Percentiles rank a stretch among this genome's conserved stretches.
Evolutionary conservation across 1,140 invertebrate genomes (phyloP).

Genomic region (Megathymus violae): DNA sequence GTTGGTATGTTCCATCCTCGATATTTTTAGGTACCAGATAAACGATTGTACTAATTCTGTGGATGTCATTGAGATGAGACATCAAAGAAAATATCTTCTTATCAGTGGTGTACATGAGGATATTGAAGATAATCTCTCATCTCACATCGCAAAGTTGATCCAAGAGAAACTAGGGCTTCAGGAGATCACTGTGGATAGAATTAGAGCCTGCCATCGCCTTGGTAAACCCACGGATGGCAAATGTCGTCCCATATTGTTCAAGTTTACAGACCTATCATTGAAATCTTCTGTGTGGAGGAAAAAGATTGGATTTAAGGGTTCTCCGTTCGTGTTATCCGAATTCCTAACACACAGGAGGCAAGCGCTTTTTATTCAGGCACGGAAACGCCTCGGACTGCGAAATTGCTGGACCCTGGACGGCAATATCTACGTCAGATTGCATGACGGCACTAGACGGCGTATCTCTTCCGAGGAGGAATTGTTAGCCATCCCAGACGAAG

Average conservation of each 20-base stretch:
- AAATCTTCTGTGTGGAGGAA: constrained; percentile 15
- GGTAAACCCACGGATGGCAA: constrained; percentile 6
- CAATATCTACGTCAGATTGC: not conserved
- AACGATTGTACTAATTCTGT: not conserved
- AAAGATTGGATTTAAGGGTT: constrained; percentile 15
- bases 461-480: not conserved
- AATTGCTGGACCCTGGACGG: not conserved
- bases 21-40: too few species aligned
- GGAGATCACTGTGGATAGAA: too few species aligned
- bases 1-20: too few species aligned
- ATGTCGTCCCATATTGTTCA: constrained; percentile 11
- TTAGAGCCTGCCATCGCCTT: not conserved
- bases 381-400: not conserved
- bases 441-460: not conserved
- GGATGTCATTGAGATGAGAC: too few species aligned
- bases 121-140: too few species aligned
- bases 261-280: constrained; percentile 1
- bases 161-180: too few species aligned
- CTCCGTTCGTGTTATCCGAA: constrained; percentile 10
- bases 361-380: constrained; percentile 12
- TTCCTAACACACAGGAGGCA: constrained; percentile 6
- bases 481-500: not conserved
- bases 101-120: too few species aligned
- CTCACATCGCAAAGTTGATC: too few species aligned
- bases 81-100: too few species aligned